These are phyloP conservation scores for Eilema griseolum DNA, from an alignment of 2,888 invertebrate genomes.

Conservation along the genomic window DNA sequence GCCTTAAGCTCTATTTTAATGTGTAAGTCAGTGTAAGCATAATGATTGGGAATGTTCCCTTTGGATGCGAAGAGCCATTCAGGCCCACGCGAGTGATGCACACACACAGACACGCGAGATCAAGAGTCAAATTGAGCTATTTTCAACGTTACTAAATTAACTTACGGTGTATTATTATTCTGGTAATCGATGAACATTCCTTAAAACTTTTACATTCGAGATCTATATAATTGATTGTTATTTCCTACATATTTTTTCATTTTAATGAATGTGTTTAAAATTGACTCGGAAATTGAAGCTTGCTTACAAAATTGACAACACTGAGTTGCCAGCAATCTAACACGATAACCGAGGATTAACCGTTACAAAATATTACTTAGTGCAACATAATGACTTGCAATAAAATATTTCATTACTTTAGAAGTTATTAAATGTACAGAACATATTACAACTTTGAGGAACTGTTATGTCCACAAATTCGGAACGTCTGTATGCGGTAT, in stretches of 20 bases:
- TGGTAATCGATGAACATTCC: neutral
- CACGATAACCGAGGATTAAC: neutral
- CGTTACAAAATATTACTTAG: neutral
- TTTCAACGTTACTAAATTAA: conserved; percentile 28
- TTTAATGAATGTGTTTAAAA: neutral
- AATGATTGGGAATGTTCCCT: conserved; percentile 48
- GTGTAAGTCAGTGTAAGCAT: conserved; percentile 38
- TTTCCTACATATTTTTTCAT: no score
- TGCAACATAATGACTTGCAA: neutral
- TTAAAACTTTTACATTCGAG: neutral
- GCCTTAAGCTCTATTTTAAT: conserved; percentile 39
- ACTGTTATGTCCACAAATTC: neutral
- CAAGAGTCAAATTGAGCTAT: conserved; percentile 49
- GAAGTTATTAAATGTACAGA: neutral
- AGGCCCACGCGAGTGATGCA: conserved; percentile 44
- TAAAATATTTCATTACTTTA: conserved; percentile 8
- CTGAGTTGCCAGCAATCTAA: neutral
- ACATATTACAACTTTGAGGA: neutral
- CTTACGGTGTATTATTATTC: neutral
- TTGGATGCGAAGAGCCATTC: conserved; percentile 36
- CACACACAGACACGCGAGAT: conserved; percentile 44
- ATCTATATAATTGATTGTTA: neutral
- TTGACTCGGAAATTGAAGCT: neutral
- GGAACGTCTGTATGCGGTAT: neutral
- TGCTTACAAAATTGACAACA: neutral